phyloP scores from a whole-genome alignment of 92 coral and sea anemone genomes.

The Epizoanthus illoricatus region DNA sequence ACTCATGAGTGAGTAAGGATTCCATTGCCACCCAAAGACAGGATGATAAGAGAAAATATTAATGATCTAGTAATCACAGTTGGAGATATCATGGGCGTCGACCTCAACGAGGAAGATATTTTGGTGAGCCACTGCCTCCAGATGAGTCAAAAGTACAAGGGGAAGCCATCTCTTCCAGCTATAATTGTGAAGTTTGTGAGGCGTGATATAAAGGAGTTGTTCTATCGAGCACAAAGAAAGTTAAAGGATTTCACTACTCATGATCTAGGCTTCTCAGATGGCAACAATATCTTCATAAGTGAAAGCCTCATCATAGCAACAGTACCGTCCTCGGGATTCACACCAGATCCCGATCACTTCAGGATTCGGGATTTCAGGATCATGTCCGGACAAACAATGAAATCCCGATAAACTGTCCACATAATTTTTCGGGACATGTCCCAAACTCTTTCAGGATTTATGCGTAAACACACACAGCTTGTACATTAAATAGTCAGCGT shows the following conservation, averaged over 20 bases:
- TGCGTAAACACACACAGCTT: too few species aligned
- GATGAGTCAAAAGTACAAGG: constrained; percentile 29
- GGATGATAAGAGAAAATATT: constrained; percentile 30
- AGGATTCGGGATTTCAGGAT: too few species aligned
- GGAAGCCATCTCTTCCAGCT: constrained; percentile 37
- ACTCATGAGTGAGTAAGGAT: not conserved
- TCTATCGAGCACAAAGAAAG: constrained; percentile 12
- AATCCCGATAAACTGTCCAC: too few species aligned
- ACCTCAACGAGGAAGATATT: constrained; percentile 33
- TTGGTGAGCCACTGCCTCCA: constrained; percentile 39
- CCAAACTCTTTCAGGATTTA: too few species aligned
- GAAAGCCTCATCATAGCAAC: constrained; percentile 20
- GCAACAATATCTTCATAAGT: constrained; percentile 22
- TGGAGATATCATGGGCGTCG: constrained; percentile 30
- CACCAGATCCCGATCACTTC: too few species aligned
- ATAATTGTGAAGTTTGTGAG: constrained; percentile 31
- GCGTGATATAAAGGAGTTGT: not conserved
- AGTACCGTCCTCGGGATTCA: too few species aligned
- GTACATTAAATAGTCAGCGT: too few species aligned
- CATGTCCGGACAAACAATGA: too few species aligned
- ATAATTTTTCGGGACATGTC: too few species aligned
- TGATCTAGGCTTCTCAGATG: too few species aligned
- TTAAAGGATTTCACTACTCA: constrained; percentile 2
- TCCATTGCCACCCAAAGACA: constrained; percentile 24
- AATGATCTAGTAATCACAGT: constrained; percentile 29